Percentiles rank a stretch among this genome's conserved stretches.
Conservation (phyloP, 2,797 vertebrate genomes). For the Sardinella longiceps region DNA sequence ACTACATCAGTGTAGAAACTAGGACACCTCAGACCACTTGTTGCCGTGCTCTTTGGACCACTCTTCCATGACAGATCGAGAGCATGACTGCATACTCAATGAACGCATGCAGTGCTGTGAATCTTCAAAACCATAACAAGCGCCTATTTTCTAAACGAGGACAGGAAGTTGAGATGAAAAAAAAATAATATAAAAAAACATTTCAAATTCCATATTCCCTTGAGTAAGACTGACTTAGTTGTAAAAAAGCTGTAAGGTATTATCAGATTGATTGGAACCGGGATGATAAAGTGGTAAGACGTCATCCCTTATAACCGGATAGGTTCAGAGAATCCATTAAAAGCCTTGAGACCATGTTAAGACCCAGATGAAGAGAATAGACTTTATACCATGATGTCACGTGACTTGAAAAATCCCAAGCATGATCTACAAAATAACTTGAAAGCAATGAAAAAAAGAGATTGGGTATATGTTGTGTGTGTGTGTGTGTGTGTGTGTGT, state of each 20-base stretch:
- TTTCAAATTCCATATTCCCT: neutral
- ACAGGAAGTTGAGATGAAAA: neutral
- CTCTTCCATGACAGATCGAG: neutral
- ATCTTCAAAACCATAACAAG: neutral
- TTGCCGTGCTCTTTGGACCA: neutral
- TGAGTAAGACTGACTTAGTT: neutral
- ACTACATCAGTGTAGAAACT: conserved; percentile 11
- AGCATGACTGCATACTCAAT: conserved; percentile 10
- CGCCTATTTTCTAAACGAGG: neutral
- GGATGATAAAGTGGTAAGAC: neutral
- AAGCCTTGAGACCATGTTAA: neutral
- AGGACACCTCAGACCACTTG: neutral
- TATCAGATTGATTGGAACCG: neutral
- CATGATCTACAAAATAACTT: neutral
- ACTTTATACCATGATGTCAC: neutral
- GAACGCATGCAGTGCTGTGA: neutral
- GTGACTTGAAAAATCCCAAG: neutral
- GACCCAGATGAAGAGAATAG: neutral
- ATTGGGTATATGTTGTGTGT: neutral
- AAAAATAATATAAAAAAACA: neutral
- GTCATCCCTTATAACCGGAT: neutral
- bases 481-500: conserved; percentile 14
- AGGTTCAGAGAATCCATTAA: neutral
- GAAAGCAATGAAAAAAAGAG: neutral
- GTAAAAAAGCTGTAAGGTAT: neutral